These are phyloP conservation scores for Sternotherus odoratus DNA, from an alignment of 2,797 vertebrate genomes.

Conservation along the genomic window DNA sequence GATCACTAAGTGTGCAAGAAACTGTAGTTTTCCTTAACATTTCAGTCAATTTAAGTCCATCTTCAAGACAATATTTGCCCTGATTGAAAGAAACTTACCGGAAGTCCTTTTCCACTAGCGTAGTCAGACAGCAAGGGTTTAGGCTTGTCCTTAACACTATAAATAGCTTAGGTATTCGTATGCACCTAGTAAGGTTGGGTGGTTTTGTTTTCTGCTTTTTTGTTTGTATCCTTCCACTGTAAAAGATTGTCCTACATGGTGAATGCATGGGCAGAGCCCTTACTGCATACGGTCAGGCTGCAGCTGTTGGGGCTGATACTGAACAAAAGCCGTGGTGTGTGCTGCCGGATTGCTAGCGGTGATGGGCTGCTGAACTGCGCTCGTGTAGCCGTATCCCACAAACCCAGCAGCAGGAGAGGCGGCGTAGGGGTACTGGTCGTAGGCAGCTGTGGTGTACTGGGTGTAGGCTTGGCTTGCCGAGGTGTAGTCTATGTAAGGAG, in stretches of 20 bases:
- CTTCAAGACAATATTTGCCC: conserved; percentile 65
- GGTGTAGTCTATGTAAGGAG: conserved; percentile 92
- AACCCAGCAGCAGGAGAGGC: conserved; percentile 88
- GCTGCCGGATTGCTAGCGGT: conserved; percentile 76
- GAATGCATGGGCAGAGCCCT: conserved; percentile 14
- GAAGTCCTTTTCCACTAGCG: conserved; percentile 59
- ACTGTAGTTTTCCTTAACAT: conserved; percentile 55
- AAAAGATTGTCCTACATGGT: conserved; percentile 53
- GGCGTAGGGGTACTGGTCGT: conserved; percentile 93
- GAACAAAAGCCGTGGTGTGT: conserved; percentile 84
- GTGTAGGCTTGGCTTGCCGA: conserved; percentile 86
- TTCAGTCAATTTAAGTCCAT: conserved; percentile 60
- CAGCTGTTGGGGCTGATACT: conserved; percentile 91
- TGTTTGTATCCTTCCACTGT: conserved; percentile 35
- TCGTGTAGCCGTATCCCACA: conserved; percentile 88
- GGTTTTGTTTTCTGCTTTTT: neutral
- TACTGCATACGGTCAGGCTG: conserved; percentile 95
- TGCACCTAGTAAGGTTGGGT: conserved; percentile 27
- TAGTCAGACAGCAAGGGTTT: conserved; percentile 52
- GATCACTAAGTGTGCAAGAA: conserved; percentile 52
- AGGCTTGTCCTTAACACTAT: conserved; percentile 67
- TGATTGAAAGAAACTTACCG: conserved; percentile 43
- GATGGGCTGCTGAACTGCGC: conserved; percentile 82
- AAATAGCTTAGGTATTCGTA: conserved; percentile 75
- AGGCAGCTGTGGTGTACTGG: conserved; percentile 91